Percentiles rank a stretch among this genome's conserved stretches.
These are phyloP conservation scores for Choreutis nemorana DNA, from an alignment of 2,888 invertebrate species.

Conservation along the genomic window DNA sequence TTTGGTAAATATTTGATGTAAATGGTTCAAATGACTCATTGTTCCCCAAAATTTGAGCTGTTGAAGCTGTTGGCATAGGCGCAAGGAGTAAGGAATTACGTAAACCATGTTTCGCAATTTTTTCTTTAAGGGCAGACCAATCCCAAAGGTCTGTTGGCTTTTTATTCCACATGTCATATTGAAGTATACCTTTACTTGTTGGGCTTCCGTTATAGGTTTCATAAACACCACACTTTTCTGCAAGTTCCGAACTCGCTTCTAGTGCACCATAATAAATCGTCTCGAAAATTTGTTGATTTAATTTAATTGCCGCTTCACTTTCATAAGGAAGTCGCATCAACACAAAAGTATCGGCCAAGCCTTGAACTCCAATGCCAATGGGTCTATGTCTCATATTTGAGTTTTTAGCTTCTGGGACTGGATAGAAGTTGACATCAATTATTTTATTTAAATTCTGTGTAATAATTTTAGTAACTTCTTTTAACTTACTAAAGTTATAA, in stretches of 20 bases:
- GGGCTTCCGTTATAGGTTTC: constrained; percentile 93
- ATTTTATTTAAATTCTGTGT: constrained; percentile 95
- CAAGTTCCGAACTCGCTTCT: constrained; percentile 94
- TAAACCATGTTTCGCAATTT: constrained; percentile 88
- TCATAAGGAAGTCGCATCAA: constrained; percentile 94
- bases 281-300: constrained; percentile 97
- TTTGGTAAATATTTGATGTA: constrained; percentile 95
- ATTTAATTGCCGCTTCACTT: constrained; percentile 80
- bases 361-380: constrained; percentile 95
- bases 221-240: constrained; percentile 84
- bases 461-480: constrained; percentile 85
- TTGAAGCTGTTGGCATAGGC: constrained; percentile 99
- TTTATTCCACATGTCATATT: constrained; percentile 98
- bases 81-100: constrained; percentile 93
- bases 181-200: constrained; percentile 93
- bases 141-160: constrained; percentile 88
- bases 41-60: constrained; percentile 98
- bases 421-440: constrained; percentile 96
- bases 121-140: constrained; percentile 83
- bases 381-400: constrained; percentile 91
- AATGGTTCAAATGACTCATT: constrained; percentile 99
- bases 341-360: constrained; percentile 96
- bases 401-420: constrained; percentile 83
- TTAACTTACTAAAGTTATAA: constrained; percentile 89
- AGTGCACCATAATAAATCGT: constrained; percentile 97